Evolutionary conservation across 2,797 vertebrate genomes (phyloP).

Genomic region (Anolis apletophallus): DNA sequence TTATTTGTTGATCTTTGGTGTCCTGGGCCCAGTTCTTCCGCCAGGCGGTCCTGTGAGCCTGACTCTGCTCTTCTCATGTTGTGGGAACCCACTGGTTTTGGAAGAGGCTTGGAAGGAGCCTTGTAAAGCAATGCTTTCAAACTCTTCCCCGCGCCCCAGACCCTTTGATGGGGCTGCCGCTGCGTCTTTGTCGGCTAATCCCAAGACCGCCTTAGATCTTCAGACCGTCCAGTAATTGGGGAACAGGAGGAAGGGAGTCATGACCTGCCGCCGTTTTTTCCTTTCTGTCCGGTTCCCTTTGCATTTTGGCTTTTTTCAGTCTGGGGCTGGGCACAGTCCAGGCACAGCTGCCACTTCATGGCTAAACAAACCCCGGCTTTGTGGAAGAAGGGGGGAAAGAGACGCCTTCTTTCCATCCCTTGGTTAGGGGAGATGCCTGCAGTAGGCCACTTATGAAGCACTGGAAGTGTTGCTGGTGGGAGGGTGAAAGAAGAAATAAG

Average conservation of each 20-base stretch:
- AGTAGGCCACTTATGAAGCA: not conserved
- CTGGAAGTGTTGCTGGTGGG: slow-evolving; percentile 21
- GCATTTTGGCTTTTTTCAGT: slow-evolving; percentile 57
- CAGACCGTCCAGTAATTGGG: not conserved
- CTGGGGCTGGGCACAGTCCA: slow-evolving; percentile 31
- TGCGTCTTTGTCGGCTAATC: slow-evolving; percentile 39
- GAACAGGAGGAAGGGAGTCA: slow-evolving; percentile 31
- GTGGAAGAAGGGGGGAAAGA: slow-evolving; percentile 10
- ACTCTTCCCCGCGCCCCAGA: not conserved
- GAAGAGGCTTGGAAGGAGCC: not conserved
- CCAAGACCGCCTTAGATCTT: slow-evolving; percentile 47
- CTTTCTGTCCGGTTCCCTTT: slow-evolving; percentile 54
- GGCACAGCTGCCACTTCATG: slow-evolving; percentile 24
- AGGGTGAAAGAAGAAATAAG: not conserved
- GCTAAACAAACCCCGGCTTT: slow-evolving; percentile 35
- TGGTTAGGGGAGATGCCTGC: not conserved
- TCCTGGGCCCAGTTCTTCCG: slow-evolving; percentile 39
- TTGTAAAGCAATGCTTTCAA: not conserved
- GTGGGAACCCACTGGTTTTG: slow-evolving; percentile 15
- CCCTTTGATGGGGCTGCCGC: not conserved
- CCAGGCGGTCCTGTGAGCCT: slow-evolving; percentile 6
- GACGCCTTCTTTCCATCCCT: slow-evolving; percentile 8
- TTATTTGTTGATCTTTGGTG: slow-evolving; percentile 1
- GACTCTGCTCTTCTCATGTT: not conserved
- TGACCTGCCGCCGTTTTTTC: slow-evolving; percentile 48